Evolutionary conservation across 35 echinoderm and acorn worm genomes (phyloP).

Genomic region (Heliocidaris erythrogramma): DNA sequence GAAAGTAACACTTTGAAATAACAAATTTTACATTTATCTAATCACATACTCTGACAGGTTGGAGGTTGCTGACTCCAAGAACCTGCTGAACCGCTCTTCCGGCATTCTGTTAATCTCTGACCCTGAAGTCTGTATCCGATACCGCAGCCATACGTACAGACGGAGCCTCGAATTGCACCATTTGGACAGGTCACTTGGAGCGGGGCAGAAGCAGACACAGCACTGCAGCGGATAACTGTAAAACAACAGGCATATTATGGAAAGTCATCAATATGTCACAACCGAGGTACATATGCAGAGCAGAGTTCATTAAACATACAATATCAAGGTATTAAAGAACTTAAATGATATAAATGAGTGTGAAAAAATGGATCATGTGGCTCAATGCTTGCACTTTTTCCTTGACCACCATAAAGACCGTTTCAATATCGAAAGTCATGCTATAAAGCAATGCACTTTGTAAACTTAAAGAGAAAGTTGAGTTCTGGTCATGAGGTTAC

Average conservation of each 20-base stretch:
- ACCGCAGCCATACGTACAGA: conserved; percentile 8
- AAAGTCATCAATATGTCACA: too few species aligned
- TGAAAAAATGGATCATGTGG: too few species aligned
- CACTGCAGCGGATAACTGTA: neutral
- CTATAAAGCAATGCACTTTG: too few species aligned
- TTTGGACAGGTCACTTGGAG: conserved; percentile 44
- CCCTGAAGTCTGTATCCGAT: conserved; percentile 29
- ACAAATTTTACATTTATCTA: too few species aligned
- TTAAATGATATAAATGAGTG: too few species aligned
- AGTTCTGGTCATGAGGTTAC: too few species aligned
- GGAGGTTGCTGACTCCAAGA: conserved; percentile 7
- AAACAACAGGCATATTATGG: neutral
- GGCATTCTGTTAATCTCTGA: neutral
- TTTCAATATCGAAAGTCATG: too few species aligned
- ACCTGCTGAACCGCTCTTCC: neutral
- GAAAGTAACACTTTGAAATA: too few species aligned
- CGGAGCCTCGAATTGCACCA: conserved; percentile 15
- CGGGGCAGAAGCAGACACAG: neutral
- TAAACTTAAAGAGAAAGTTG: too few species aligned
- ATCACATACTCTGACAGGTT: conserved; percentile 38
- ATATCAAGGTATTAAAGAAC: too few species aligned
- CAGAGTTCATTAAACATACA: neutral
- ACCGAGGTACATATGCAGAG: neutral
- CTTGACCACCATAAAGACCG: too few species aligned
- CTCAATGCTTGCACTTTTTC: too few species aligned